Evolutionary conservation across 2,113 vertebrate species (phyloP).

Genomic region (zebrafish (Danio rerio)): GRCz12tu NC_133189.1:21723501-21724000

Average conservation of each 20-base stretch:
- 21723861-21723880: slow-evolving; percentile 25
- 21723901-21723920: slow-evolving; percentile 28
- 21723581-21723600: slow-evolving; percentile 26
- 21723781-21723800: slow-evolving; percentile 14
- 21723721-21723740: background rate
- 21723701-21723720: slow-evolving; percentile 34
- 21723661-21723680: slow-evolving; percentile 26
- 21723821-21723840: background rate
- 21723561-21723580: slow-evolving; percentile 28
- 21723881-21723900: slow-evolving; percentile 6
- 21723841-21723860: background rate
- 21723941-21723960: slow-evolving; percentile 16
- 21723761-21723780: background rate
- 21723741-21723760: slow-evolving; percentile 42
- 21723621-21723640: background rate
- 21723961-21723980: slow-evolving; percentile 7
- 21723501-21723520: background rate
- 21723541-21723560: background rate
- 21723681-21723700: slow-evolving; percentile 18
- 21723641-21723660: slow-evolving; percentile 2
- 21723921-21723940: slow-evolving; percentile 39
- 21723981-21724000: slow-evolving; percentile 13
- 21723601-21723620: slow-evolving; percentile 22
- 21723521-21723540: background rate
- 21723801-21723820: background rate